Conservation (phyloP, 2,113 vertebrate species). For the Odocoileus virginianus region DNA sequence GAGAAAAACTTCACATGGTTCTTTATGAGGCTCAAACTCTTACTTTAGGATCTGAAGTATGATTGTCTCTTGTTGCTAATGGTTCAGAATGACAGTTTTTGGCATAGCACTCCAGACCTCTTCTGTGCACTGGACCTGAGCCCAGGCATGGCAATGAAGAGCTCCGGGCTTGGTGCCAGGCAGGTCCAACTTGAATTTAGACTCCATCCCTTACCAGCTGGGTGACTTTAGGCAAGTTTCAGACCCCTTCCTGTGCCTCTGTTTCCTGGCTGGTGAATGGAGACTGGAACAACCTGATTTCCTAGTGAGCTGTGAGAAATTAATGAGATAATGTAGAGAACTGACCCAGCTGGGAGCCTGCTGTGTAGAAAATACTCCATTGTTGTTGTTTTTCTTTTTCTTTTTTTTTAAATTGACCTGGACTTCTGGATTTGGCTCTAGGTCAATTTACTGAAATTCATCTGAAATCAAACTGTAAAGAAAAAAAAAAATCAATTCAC, state of each 20-base stretch:
- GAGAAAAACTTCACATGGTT: neutral
- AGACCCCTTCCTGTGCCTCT: neutral
- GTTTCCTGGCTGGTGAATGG: neutral
- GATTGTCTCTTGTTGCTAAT: neutral
- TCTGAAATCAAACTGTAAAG: neutral
- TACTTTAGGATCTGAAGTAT: neutral
- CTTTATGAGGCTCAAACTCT: neutral
- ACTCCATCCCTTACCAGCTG: neutral
- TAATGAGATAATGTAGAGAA: too few species aligned
- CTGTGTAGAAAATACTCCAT: neutral
- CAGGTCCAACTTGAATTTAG: neutral
- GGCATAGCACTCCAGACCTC: too few species aligned
- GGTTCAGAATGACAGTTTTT: neutral
- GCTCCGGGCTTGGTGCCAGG: neutral
- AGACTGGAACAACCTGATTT: neutral
- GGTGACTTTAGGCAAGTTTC: neutral
- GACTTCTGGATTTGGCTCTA: neutral
- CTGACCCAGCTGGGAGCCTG: neutral
- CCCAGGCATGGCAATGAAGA: neutral
- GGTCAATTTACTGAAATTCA: neutral
- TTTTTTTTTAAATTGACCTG: neutral
- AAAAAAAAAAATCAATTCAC: neutral
- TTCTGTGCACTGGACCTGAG: accelerated
- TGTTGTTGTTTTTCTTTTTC: neutral
- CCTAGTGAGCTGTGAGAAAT: neutral